Evolutionary conservation across 2,113 vertebrate genomes (phyloP), one percentile per base, ranked within the genome.

Genomic region (Rhinolophus ferrumequinum): DNA sequence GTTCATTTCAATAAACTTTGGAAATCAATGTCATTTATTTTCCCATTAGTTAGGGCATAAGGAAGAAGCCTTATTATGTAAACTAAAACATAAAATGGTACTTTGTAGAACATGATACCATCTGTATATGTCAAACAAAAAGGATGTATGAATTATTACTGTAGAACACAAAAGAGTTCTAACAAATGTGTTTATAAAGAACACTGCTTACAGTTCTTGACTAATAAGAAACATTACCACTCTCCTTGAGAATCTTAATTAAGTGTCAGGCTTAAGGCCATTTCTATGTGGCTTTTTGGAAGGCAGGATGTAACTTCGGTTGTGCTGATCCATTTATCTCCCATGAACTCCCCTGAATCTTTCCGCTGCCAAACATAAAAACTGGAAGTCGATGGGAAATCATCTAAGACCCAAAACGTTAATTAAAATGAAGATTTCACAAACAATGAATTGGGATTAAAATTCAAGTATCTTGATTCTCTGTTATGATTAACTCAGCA

Each of bases 191-290:
- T 83, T 93, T 58, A 90, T 9, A 83, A 3, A 94, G 19, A 81
- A 95, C 84, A 94, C 7, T 41, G n/a, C 90, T 54, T n/a, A 58
- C 1, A 79, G 22, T 79, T 96, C 50, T 79, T 93, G 14, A 80
- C 12, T 72, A 90, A 21, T 50, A 86, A 73, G 67, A 90, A 70
- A 62, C 52, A 66, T 66, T 15, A 81, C 72, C 24, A 0, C 18
- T 90, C 22, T 90, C 33, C 56, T 60, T 73, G 50, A 72, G 38
- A 72, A 9, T 70, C 77, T 50, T 54, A 84, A 83, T 26, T 26
- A 66, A 28, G 66, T 26, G 54, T 81, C 22, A 81, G 54, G 67
- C 22, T 87, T 85, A 94, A 93, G 64, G 69, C 1, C 11, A 66
- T 84, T 90, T 90, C 30, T 70, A 64, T 52, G 60, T 56, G 87